Evolutionary conservation across 2,888 invertebrate genomes (phyloP), one percentile per base, ranked within the genome.

Genomic region (Strigamia maritima): DNA sequence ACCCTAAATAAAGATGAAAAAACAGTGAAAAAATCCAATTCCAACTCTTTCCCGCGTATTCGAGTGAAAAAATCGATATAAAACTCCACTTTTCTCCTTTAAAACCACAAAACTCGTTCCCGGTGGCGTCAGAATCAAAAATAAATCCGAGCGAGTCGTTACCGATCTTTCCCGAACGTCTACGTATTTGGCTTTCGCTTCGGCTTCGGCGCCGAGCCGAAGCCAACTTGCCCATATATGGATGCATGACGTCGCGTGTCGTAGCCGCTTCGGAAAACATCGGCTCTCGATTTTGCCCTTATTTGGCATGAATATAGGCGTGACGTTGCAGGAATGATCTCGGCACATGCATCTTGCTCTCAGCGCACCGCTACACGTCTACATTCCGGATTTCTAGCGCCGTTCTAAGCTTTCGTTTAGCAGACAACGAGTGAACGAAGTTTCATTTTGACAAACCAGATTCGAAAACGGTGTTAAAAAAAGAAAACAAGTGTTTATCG

Each of bases 211-310:
- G 22, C 60, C 10, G 4, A 4, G 6, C 54, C 16, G 60, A 60
- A 60, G 60, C 60, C 38, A 60, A 19, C n/a, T 6, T 60, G 22
- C n/a, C 31, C 28, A 26, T 31, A 16, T 16, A 28, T 12, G 38
- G 40, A 35, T 0, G 16, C 74, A 70, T 74, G 31, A 74, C 74
- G 70, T 74, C 22, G 28, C 28, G 35, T 38, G 74, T 35, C 79
- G 79, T 74, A 31, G 82, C 81, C 80, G 81, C 79, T 81, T 83
- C 83, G 83, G 83, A 81, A 81, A 82, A 82, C 82, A 82, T 83
- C 83, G 83, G 83, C 82, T 81, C 81, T 81, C 81, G 81, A 82
- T 82, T 82, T 82, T 82, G 82, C 80, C 84, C 84, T 81, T 83
- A 83, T 83, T 83, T 82, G 84, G 84, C 81, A 38, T n/a, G 1